phyloP scores from a whole-genome alignment of 2,888 invertebrate species.

The Oligia fasciuncula region DNA sequence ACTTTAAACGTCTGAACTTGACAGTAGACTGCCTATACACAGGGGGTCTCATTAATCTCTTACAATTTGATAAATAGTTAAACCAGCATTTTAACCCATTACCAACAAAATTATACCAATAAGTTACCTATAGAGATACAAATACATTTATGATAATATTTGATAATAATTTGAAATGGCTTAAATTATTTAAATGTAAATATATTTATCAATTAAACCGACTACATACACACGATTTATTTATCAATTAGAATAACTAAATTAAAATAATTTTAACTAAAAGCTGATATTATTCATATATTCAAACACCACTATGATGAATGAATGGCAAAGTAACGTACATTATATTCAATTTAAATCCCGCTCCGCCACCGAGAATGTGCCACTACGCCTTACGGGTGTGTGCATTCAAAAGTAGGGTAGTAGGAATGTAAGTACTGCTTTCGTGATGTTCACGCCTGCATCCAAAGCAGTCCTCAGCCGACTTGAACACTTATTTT shows the following conservation, averaged over 20 bases:
- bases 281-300: conserved; percentile 25
- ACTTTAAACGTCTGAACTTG: neutral
- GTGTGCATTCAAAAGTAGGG: conserved; percentile 50
- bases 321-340: conserved; percentile 49
- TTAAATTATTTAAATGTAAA: neutral
- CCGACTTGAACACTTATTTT: conserved; percentile 32
- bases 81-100: too few species aligned
- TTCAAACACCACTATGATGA: conserved; percentile 38
- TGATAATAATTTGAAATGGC: neutral
- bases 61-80: neutral
- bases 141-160: neutral
- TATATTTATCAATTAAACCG: neutral
- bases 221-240: neutral
- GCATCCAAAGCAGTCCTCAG: conserved; percentile 14
- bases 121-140: neutral
- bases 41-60: neutral
- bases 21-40: neutral
- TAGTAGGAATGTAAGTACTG: conserved; percentile 47
- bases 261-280: conserved; percentile 1
- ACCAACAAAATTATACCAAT: too few species aligned
- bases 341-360: conserved; percentile 55
- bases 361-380: conserved; percentile 33
- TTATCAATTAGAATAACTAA: neutral
- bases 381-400: conserved; percentile 40
- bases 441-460: conserved; percentile 44